Conservation (phyloP, 1,140 invertebrate genomes). For the Brachionus rotundiformis region DNA sequence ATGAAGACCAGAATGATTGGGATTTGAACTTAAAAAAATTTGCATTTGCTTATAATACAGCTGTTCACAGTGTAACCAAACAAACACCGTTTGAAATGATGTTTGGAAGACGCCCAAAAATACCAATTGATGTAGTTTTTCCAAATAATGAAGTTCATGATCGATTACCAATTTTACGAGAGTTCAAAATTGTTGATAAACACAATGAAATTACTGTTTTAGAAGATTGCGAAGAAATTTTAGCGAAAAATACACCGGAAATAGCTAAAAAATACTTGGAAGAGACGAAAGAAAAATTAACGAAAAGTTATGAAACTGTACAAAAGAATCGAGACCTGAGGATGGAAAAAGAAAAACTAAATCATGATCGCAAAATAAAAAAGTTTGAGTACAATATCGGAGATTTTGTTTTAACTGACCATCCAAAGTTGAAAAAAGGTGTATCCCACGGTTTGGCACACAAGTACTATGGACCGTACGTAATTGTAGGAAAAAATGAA, state of each 20-base stretch:
- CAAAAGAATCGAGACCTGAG: not conserved
- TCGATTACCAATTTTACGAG: constrained; percentile 5
- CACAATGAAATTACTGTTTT: not conserved
- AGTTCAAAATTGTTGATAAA: constrained; percentile 20
- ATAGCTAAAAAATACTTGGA: constrained; percentile 17
- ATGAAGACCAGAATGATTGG: constrained; percentile 7
- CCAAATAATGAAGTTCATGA: not conserved
- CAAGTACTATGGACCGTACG: not conserved
- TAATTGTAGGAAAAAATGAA: constrained; percentile 22
- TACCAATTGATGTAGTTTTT: not conserved
- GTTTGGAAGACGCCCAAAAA: not conserved
- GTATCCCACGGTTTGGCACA: constrained; percentile 1
- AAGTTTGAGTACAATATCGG: not conserved
- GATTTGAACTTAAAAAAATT: constrained; percentile 3
- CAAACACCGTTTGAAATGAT: constrained; percentile 1
- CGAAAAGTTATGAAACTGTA: not conserved
- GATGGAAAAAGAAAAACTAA: not conserved
- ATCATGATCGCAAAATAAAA: not conserved
- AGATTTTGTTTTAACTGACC: not conserved
- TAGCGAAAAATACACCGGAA: not conserved
- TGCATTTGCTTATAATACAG: not conserved
- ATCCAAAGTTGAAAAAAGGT: not conserved
- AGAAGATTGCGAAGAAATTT: not conserved
- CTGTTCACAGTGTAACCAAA: not conserved
- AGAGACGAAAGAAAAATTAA: not conserved